Evolutionary conservation across 2,797 vertebrate genomes (phyloP).

Genomic region (Masticophis lateralis): DNA sequence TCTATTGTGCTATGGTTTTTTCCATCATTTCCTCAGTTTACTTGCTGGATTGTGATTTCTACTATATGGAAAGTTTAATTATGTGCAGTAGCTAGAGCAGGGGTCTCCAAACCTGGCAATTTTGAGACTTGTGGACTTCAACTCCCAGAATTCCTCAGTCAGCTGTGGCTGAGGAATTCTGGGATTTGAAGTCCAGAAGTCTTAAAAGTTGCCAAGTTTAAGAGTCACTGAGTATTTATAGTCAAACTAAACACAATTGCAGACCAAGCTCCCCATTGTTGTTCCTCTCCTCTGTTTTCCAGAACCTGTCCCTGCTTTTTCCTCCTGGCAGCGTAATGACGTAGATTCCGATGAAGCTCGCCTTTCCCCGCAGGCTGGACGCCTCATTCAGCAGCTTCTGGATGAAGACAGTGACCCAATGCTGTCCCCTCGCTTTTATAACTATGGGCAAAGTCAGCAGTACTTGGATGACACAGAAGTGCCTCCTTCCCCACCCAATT

Average conservation of each 20-base stretch:
- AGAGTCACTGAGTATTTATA: not conserved
- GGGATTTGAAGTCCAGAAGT: not conserved
- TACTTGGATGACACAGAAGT: slow-evolving; percentile 96
- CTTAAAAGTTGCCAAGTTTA: not conserved
- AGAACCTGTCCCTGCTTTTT: slow-evolving; percentile 87
- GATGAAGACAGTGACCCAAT: slow-evolving; percentile 92
- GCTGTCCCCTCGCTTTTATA: slow-evolving; percentile 93
- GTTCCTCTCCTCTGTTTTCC: slow-evolving; percentile 48
- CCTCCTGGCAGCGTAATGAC: slow-evolving; percentile 84
- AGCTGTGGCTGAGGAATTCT: not conserved
- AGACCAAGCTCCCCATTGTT: slow-evolving; percentile 21
- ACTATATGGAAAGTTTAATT: not conserved
- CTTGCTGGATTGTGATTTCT: not conserved
- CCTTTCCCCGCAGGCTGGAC: slow-evolving; percentile 86
- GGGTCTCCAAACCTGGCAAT: not conserved
- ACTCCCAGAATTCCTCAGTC: not conserved
- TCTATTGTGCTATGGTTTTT: not conserved
- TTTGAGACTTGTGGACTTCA: not conserved
- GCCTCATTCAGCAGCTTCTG: slow-evolving; percentile 88
- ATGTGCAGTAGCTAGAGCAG: not conserved
- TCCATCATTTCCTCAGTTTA: not conserved
- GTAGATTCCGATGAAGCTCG: slow-evolving; percentile 85
- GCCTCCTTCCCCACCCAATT: slow-evolving; percentile 93
- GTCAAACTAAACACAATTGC: not conserved
- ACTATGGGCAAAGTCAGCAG: slow-evolving; percentile 88